Evolutionary conservation across 2,113 vertebrate species (phyloP).

Genomic region (Thunnus maccoyii): DNA sequence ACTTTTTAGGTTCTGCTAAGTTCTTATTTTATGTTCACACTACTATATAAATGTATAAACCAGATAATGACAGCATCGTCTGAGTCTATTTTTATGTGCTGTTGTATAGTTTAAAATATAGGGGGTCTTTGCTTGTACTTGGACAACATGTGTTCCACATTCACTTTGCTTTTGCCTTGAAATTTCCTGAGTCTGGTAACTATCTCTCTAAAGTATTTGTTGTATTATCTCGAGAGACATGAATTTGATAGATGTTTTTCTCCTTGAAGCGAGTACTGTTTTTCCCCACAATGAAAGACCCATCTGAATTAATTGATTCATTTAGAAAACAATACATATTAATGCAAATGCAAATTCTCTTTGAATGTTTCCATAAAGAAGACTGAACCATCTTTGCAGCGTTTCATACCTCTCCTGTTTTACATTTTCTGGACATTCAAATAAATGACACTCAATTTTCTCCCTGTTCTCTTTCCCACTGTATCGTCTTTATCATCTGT

Average conservation of each 20-base stretch:
- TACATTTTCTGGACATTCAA: slow-evolving; percentile 41
- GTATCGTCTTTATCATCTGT: slow-evolving; percentile 46
- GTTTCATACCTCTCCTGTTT: slow-evolving; percentile 34
- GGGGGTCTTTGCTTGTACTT: not conserved
- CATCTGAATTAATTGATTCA: slow-evolving; percentile 55
- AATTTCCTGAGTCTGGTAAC: not conserved
- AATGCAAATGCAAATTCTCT: slow-evolving; percentile 45
- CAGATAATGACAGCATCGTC: not conserved
- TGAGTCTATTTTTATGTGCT: not conserved
- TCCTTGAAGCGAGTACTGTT: slow-evolving; percentile 46
- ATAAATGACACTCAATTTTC: slow-evolving; percentile 51
- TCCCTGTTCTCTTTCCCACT: slow-evolving; percentile 33
- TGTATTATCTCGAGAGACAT: slow-evolving; percentile 37
- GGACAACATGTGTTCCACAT: not conserved
- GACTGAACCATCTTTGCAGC: not conserved
- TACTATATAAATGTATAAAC: not conserved
- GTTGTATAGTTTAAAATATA: not conserved
- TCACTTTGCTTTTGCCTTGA: slow-evolving; percentile 21
- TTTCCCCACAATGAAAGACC: slow-evolving; percentile 32
- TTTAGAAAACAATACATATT: slow-evolving; percentile 60
- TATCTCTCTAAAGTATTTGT: slow-evolving; percentile 18
- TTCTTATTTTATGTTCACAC: not conserved
- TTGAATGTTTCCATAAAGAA: slow-evolving; percentile 12
- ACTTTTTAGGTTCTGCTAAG: not conserved
- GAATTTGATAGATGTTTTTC: slow-evolving; percentile 42